Evolutionary conservation across 1,140 invertebrate species (phyloP).

Genomic region (Mya arenaria): DNA sequence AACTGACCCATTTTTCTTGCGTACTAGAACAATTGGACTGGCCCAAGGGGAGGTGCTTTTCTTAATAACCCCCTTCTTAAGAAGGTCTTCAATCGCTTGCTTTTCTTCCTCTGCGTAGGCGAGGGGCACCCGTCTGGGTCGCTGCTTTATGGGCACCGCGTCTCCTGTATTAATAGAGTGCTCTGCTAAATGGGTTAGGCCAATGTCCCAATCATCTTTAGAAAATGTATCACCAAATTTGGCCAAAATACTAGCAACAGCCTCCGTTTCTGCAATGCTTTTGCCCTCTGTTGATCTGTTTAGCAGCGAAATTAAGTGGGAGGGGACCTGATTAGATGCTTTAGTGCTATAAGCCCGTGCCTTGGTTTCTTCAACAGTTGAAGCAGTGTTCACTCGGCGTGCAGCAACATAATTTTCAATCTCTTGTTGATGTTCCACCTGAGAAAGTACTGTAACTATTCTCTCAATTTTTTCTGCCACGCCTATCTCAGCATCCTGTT

Average conservation of each 20-base stretch:
- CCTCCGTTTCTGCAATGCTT: background rate
- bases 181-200: background rate
- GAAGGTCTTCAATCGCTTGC: background rate
- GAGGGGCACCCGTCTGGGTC: background rate
- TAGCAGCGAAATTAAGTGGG: too few relatives aligned
- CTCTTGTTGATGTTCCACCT: too few relatives aligned
- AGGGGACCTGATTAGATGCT: too few relatives aligned
- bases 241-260: background rate
- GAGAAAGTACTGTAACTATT: too few relatives aligned
- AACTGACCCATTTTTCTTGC: conserved; percentile 3
- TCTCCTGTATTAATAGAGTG: conserved; percentile 10
- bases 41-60: conserved; percentile 5
- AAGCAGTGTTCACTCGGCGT: too few relatives aligned
- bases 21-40: background rate
- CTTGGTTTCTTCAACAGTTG: too few relatives aligned
- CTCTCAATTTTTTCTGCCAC: too few relatives aligned
- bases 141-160: conserved; percentile 3
- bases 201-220: conserved; percentile 2
- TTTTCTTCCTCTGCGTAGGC: background rate
- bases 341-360: too few relatives aligned
- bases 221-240: background rate
- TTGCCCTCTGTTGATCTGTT: background rate
- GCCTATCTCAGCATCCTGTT: too few relatives aligned
- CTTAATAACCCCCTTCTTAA: background rate
- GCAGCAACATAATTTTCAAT: too few relatives aligned